phyloP scores from a whole-genome alignment of 2,113 vertebrate species.

The Leiothrix lutea region DNA sequence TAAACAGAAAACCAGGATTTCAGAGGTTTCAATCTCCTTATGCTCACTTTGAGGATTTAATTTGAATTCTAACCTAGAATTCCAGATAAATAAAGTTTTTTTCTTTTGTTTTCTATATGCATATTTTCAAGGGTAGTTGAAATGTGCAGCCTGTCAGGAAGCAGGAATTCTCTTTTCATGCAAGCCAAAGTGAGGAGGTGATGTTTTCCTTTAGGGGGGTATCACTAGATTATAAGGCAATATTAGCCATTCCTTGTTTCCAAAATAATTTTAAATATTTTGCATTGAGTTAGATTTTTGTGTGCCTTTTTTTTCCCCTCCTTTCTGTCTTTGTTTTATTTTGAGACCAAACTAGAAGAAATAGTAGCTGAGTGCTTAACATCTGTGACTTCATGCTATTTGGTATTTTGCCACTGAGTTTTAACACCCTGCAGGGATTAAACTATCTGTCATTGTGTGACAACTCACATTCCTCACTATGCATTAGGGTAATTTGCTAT shows the following conservation, averaged over 20 bases:
- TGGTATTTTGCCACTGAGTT: background rate
- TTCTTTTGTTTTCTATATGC: background rate
- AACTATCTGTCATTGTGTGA: background rate
- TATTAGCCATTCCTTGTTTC: background rate
- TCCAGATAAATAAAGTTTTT: background rate
- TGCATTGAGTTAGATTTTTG: background rate
- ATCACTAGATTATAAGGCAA: background rate
- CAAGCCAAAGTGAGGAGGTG: background rate
- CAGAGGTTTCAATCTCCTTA: background rate
- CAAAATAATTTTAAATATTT: background rate
- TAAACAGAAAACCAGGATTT: background rate
- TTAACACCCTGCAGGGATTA: background rate
- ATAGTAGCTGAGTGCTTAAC: background rate
- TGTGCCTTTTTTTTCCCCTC: background rate
- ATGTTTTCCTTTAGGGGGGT: background rate
- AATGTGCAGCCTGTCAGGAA: background rate
- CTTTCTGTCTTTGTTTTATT: background rate
- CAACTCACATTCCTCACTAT: background rate
- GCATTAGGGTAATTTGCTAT: background rate
- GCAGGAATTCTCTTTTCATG: background rate
- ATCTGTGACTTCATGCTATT: background rate
- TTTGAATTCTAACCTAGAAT: background rate
- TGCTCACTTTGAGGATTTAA: background rate
- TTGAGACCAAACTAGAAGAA: background rate
- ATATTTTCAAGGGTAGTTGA: background rate